phyloP scores from a whole-genome alignment of 2,797 vertebrate genomes.

The Pantherophis vulpinus region DNA sequence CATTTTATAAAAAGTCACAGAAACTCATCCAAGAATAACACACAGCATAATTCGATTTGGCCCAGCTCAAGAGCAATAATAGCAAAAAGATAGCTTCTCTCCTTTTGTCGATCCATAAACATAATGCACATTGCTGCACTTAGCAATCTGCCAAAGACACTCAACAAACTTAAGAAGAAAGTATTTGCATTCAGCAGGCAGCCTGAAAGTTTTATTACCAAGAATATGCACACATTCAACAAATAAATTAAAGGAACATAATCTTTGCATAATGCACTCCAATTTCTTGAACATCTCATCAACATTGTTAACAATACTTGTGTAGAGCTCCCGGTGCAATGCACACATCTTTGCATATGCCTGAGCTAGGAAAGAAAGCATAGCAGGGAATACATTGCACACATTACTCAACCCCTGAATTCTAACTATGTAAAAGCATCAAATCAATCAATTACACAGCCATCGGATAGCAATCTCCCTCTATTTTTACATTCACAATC shows the following conservation, averaged over 20 bases:
- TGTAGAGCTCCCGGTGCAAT: background rate
- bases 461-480: background rate
- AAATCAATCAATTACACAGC: background rate
- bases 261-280: background rate
- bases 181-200: background rate
- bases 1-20: background rate
- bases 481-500: background rate
- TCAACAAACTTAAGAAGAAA: background rate
- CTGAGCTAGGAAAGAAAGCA: background rate
- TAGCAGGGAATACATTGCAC: background rate
- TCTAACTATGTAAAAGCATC: background rate
- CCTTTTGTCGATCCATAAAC: background rate
- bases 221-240: background rate
- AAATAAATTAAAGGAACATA: background rate
- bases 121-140: background rate
- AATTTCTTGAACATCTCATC: background rate
- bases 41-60: background rate
- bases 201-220: background rate
- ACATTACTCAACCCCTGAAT: background rate
- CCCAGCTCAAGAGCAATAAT: background rate
- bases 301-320: background rate
- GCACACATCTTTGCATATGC: background rate
- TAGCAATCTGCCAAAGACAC: background rate
- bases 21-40: background rate
- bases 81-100: background rate